These are phyloP conservation scores for Drosophila pseudoananassae DNA, from an alignment of 1,140 invertebrate species.

Conservation along the genomic window DNA sequence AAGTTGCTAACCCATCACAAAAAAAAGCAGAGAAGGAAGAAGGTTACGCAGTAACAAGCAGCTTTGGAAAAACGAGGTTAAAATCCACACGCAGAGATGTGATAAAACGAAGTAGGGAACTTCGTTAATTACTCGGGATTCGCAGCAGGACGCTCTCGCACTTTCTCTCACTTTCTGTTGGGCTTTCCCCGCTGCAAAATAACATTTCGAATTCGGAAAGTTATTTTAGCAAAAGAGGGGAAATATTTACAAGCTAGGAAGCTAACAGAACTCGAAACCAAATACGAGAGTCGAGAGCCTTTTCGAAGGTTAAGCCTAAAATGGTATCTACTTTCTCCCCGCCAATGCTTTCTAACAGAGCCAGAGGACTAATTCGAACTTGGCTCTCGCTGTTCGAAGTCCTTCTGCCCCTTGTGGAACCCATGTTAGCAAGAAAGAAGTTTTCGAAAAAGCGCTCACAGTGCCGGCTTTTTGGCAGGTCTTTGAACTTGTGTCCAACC, in stretches of 20 bases:
- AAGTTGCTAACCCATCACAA: constrained; percentile 45
- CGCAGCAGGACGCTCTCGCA: neutral
- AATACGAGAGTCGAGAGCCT: neutral
- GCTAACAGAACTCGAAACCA: neutral
- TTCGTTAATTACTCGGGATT: constrained; percentile 34
- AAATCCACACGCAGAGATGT: constrained; percentile 55
- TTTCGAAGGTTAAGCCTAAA: neutral
- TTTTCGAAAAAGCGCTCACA: constrained; percentile 25
- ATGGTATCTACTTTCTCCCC: constrained; percentile 4
- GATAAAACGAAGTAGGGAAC: constrained; percentile 31
- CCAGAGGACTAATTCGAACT: neutral
- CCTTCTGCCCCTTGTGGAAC: constrained; percentile 8
- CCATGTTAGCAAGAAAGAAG: constrained; percentile 14
- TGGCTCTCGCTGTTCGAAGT: neutral
- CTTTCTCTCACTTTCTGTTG: neutral
- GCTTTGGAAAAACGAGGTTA: constrained; percentile 62
- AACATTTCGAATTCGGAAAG: neutral
- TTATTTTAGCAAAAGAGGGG: neutral
- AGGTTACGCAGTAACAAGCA: constrained; percentile 21
- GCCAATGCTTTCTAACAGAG: neutral
- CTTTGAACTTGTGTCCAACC: constrained; percentile 60
- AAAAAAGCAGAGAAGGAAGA: constrained; percentile 12
- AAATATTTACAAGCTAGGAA: neutral
- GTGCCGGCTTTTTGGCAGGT: constrained; percentile 64
- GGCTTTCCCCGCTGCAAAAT: neutral